Base-by-base conservation (phyloP, 2,113 vertebrate genomes). In the Rattus rattus region DNA sequence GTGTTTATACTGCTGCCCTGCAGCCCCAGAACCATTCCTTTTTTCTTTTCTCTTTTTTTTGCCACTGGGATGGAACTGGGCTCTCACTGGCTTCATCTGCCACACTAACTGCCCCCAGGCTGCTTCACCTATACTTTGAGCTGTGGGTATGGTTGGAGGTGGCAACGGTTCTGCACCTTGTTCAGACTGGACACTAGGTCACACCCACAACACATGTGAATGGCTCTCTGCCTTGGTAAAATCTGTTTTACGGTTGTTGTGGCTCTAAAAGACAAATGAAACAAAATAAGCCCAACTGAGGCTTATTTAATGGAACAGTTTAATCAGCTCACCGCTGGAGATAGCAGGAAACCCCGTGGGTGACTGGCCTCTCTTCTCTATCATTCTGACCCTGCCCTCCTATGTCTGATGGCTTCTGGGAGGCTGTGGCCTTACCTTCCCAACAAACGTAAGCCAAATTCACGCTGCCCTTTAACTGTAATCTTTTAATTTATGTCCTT, bases 401-500 rank as follows among this genome's bases (percentile, higher is more conserved):
- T 69, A 17, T 10, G 7, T 52, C 49, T 72, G 49, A n/a, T 11
- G 17, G 14, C 28, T 47, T 49, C 59, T 33, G 43, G 33, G 16
- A 36, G 63, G 47, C 47, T 22, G 3, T 5, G 4, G 47, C 33
- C 22, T 67, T 30, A 11, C 54, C 69, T 80, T 0, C 47, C 70
- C 30, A 56, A 43, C n/a, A 63, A 85, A 96, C 90, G 47, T 22
- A 94, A 97, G 93, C 36, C 65, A 96, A 52, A 97, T 75, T 79
- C 73, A 2, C 4, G 39, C 36, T 67, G 95, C 56, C 91, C 56
- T 97, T 97, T 83, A 79, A 94, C 56, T 97, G 94, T 72, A 97
- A 88, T 95, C 91, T 96, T 97, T 90, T 80, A 94, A 97, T 98
- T 96, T 95, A 88, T 22, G 83, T 93, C 94, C 97, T 96, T 97